Base-by-base conservation (phyloP, 2,888 invertebrate species). In the Nipponacmea schrenckii region DNA sequence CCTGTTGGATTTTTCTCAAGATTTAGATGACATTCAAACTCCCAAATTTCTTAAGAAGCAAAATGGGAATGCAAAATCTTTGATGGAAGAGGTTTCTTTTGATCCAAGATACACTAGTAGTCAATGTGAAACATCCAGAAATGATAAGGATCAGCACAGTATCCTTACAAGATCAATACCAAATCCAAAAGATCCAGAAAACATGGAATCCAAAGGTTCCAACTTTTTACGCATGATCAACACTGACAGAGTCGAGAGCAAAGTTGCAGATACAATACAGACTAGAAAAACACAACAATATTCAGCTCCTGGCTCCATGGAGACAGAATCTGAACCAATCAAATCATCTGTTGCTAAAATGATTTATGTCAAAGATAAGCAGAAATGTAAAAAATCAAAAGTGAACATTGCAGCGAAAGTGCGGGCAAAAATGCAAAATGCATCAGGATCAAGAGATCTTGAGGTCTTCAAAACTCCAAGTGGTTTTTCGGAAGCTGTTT, bases 361-460 rank as follows among this genome's bases (percentile, higher is more conserved):
- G 27, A 64, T 39, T 44, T 64, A 39, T 64, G 31, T 44, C 24
- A 64, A 12, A n/a, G 44, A 44, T 15, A 20, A 20, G 27, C 24
- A 10, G 4, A 44, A 64, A n/a, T n/a, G 15, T 26, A 64, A 64
- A 17, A 64, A n/a, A 27, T 31, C 64, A 26, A 64, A 64, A 64
- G 27, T 31, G 24, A 64, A 64, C 64, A 64, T 64, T 10, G 64
- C 31, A 14, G 39, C 64, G 10, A 44, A 64, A 64, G n/a, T 39
- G 2, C 20, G 31, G 12, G 39, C 64, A 17, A 44, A 64, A 27
- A 64, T 39, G 39, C n/a, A 64, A n/a, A 10, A 27, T 26, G n/a
- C 31, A 26, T 12, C n/a, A 12, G 26, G 44, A n/a, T 26, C 10
- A n/a, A 44, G 27, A 7, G 39, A 10, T 10, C 7, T 10, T 39